Evolutionary conservation across 1,140 invertebrate species (phyloP).

Genomic region (Philotrypesis tridentata): DNA sequence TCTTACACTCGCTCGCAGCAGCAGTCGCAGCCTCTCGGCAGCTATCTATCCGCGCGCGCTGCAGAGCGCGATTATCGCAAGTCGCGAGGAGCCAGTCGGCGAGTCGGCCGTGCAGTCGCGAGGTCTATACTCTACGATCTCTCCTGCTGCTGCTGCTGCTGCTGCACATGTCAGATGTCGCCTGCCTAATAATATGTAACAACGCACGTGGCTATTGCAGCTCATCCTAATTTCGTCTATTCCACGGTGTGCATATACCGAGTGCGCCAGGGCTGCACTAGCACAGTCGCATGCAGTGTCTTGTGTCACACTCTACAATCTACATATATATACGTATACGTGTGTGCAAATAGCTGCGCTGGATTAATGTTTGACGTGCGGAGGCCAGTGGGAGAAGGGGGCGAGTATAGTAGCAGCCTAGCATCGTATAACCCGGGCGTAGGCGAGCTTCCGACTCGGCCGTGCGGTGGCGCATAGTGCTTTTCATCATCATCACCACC

Average conservation of each 20-base stretch:
- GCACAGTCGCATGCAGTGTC: too few relatives aligned
- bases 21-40: too few relatives aligned
- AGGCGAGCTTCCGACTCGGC: slow-evolving; percentile 67
- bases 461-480: slow-evolving; percentile 68
- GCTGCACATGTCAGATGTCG: too few relatives aligned
- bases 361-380: not conserved
- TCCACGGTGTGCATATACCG: too few relatives aligned
- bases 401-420: not conserved
- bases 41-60: slow-evolving; percentile 7
- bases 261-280: too few relatives aligned
- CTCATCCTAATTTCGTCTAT: too few relatives aligned
- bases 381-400: slow-evolving; percentile 32
- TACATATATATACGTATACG: not conserved
- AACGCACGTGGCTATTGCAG: too few relatives aligned
- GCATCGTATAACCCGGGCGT: slow-evolving; percentile 60
- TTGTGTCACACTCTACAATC: too few relatives aligned
- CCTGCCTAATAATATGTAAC: too few relatives aligned
- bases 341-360: not conserved
- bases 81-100: slow-evolving; percentile 36
- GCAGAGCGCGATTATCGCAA: slow-evolving; percentile 12
- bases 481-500: not conserved
- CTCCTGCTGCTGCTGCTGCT: too few relatives aligned
- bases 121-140: not conserved
- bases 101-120: slow-evolving; percentile 36
- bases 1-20: not conserved